phyloP scores from a whole-genome alignment of 92 coral and sea anemone genomes.

The Palythoa grandiflora region DNA sequence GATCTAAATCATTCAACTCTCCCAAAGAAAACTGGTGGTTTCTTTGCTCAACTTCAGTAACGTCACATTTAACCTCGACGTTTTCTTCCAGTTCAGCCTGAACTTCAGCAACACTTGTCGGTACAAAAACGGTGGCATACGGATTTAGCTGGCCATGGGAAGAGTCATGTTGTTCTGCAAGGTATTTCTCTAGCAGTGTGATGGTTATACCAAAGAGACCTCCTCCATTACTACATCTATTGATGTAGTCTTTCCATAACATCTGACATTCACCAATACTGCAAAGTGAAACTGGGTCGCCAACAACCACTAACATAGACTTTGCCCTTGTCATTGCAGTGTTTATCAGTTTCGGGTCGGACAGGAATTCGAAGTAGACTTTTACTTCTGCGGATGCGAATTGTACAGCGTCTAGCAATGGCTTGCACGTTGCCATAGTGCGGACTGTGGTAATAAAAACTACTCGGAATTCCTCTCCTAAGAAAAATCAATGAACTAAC shows the following conservation, averaged over 20 bases:
- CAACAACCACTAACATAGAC: slow-evolving; percentile 90
- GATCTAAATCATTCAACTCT: not conserved
- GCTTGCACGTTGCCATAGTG: slow-evolving; percentile 75
- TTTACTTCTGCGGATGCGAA: slow-evolving; percentile 49
- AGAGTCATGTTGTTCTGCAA: slow-evolving; percentile 41
- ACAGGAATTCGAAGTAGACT: slow-evolving; percentile 75
- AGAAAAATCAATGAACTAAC: not conserved
- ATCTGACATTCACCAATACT: slow-evolving; percentile 82
- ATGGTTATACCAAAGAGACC: slow-evolving; percentile 76
- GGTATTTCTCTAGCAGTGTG: slow-evolving; percentile 57
- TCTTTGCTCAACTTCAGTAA: not conserved
- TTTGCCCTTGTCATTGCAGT: slow-evolving; percentile 95
- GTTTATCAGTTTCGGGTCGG: slow-evolving; percentile 84
- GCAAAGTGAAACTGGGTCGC: slow-evolving; percentile 94
- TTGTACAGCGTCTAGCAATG: slow-evolving; percentile 40
- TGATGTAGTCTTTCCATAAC: slow-evolving; percentile 85
- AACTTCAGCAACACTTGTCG: slow-evolving; percentile 17
- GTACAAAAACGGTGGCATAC: slow-evolving; percentile 73
- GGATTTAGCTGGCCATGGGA: slow-evolving; percentile 67
- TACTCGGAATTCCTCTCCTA: slow-evolving; percentile 87
- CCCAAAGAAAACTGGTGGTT: not conserved
- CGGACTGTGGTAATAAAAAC: slow-evolving; percentile 93
- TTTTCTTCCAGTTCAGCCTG: not conserved
- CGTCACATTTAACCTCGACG: not conserved
- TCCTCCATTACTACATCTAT: slow-evolving; percentile 63